These are phyloP conservation scores for Archegozetes longisetosus DNA, from an alignment of 1,140 invertebrate species.

Conservation along the genomic window DNA sequence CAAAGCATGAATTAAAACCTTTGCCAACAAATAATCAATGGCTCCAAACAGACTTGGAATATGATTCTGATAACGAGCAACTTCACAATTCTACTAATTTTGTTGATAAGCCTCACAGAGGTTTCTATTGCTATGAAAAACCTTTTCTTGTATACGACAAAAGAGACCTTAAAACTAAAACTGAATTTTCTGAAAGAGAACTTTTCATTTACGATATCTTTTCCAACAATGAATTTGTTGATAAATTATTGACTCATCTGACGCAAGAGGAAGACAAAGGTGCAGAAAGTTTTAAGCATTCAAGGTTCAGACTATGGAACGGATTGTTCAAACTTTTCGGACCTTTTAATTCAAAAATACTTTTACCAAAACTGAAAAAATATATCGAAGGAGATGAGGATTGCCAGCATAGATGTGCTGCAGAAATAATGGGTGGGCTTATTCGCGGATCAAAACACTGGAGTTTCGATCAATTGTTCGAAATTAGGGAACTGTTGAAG, in stretches of 20 bases:
- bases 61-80: constrained; percentile 39
- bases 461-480: constrained; percentile 43
- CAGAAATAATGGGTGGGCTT: constrained; percentile 59
- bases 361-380: constrained; percentile 45
- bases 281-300: constrained; percentile 54
- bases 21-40: constrained; percentile 43
- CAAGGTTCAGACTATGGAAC: constrained; percentile 51
- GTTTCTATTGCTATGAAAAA: constrained; percentile 66
- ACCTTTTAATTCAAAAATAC: constrained; percentile 40
- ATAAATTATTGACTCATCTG: constrained; percentile 52
- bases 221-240: constrained; percentile 45
- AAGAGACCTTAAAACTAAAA: constrained; percentile 24
- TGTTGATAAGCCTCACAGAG: constrained; percentile 49
- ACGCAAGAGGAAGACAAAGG: constrained; percentile 74
- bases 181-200: constrained; percentile 46
- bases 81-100: constrained; percentile 40
- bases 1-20: constrained; percentile 35
- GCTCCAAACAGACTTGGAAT: constrained; percentile 49
- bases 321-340: constrained; percentile 62
- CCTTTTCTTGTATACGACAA: constrained; percentile 40
- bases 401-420: constrained; percentile 59
- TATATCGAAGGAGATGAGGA: constrained; percentile 50
- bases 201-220: constrained; percentile 55
- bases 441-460: constrained; percentile 66
- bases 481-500: constrained; percentile 39